Evolutionary conservation across 2,888 invertebrate species (phyloP).

Genomic region (Oligia latruncula): DNA sequence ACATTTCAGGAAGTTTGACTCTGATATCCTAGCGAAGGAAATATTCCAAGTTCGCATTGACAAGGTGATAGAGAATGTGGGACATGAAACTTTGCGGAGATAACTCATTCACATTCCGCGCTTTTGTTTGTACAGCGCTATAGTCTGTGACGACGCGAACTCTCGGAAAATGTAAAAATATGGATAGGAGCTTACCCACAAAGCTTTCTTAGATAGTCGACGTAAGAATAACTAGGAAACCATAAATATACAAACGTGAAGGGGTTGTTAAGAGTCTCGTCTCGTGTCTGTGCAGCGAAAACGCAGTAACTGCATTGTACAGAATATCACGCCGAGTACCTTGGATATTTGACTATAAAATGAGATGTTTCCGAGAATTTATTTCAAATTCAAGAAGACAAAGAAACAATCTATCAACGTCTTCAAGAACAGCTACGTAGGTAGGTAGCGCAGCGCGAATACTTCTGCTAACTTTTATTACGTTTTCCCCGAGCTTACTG

Average conservation of each 20-base stretch:
- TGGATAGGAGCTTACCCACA: slow-evolving; percentile 48
- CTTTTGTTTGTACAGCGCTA: slow-evolving; percentile 67
- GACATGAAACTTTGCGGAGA: slow-evolving; percentile 67
- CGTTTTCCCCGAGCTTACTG: slow-evolving; percentile 75
- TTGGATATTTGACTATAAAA: slow-evolving; percentile 27
- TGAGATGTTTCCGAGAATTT: slow-evolving; percentile 66
- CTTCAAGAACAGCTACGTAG: slow-evolving; percentile 70
- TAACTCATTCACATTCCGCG: slow-evolving; percentile 70
- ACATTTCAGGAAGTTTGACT: slow-evolving; percentile 65
- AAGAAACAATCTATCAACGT: slow-evolving; percentile 71
- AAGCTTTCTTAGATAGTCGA: slow-evolving; percentile 43
- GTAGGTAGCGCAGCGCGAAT: slow-evolving; percentile 69
- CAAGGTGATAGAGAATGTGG: slow-evolving; percentile 64
- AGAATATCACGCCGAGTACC: slow-evolving; percentile 24
- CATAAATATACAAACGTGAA: slow-evolving; percentile 36
- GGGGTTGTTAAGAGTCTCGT: slow-evolving; percentile 21
- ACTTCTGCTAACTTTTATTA: slow-evolving; percentile 79
- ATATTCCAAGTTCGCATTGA: slow-evolving; percentile 70
- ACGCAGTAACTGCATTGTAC: slow-evolving; percentile 34
- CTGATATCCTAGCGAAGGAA: slow-evolving; percentile 64
- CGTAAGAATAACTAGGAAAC: slow-evolving; percentile 36
- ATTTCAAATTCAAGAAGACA: slow-evolving; percentile 68
- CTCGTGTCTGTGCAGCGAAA: slow-evolving; percentile 24
- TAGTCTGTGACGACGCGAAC: slow-evolving; percentile 60
- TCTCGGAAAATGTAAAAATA: slow-evolving; percentile 53